Conservation (phyloP, 2,888 invertebrate genomes). For the Ophion ventricosus region DNA sequence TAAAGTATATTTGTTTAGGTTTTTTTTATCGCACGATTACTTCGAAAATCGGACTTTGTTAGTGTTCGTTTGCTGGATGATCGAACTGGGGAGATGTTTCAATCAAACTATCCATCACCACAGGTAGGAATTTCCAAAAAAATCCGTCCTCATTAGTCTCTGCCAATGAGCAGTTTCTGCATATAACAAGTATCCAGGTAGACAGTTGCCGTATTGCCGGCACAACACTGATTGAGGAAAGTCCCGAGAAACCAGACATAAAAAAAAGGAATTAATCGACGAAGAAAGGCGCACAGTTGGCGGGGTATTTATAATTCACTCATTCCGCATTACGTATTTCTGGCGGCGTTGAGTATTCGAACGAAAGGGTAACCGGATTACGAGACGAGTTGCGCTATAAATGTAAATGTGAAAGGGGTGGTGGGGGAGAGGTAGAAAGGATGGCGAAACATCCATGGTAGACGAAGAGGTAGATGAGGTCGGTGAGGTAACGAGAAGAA, state of each 20-base stretch:
- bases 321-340: constrained; percentile 45
- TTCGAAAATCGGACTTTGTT: too few species aligned
- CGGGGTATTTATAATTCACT: constrained; percentile 40
- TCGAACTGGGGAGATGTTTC: too few species aligned
- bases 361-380: constrained; percentile 76
- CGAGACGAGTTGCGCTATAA: constrained; percentile 76
- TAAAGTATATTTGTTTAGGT: too few species aligned
- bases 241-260: neutral
- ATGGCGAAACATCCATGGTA: constrained; percentile 55
- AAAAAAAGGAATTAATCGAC: neutral
- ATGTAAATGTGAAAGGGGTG: constrained; percentile 78
- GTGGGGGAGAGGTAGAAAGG: constrained; percentile 44
- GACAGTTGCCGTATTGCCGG: too few species aligned
- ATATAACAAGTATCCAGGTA: neutral
- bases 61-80: too few species aligned
- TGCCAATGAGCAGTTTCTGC: too few species aligned
- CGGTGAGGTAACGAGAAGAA: constrained; percentile 46
- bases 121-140: too few species aligned
- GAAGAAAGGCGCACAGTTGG: neutral
- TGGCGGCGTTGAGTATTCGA: constrained; percentile 69
- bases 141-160: too few species aligned
- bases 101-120: too few species aligned
- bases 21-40: too few species aligned
- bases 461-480: constrained; percentile 41
- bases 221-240: neutral